phyloP scores from a whole-genome alignment of 2,113 vertebrate genomes.

The Hucho hucho region DNA sequence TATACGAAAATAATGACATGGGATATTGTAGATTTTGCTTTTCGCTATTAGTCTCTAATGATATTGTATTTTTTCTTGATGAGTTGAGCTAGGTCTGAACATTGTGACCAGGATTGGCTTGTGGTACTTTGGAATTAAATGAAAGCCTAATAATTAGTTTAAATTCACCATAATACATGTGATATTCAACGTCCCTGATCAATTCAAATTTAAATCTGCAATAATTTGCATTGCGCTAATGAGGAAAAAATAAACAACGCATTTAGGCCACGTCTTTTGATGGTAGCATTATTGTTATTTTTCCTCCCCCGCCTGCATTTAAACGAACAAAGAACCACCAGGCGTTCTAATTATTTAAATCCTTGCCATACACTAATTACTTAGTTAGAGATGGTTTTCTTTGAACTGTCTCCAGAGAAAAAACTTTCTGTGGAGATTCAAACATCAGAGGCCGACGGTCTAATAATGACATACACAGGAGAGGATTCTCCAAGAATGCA shows the following conservation, averaged over 20 bases:
- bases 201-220: background rate
- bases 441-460: constrained; percentile 37
- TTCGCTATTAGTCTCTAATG: constrained; percentile 6
- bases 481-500: background rate
- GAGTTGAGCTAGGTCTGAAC: background rate
- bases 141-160: background rate
- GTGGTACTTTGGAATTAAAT: background rate
- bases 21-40: constrained; percentile 33
- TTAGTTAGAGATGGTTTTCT: constrained; percentile 35
- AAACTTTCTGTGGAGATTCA: constrained; percentile 40
- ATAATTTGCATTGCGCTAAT: background rate
- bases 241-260: background rate
- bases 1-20: constrained; percentile 43
- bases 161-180: background rate
- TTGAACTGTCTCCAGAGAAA: constrained; percentile 45
- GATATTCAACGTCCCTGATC: background rate
- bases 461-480: background rate
- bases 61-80: background rate
- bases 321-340: constrained; percentile 23
- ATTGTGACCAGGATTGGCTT: background rate
- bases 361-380: constrained; percentile 20
- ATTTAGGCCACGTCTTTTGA: background rate
- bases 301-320: constrained; percentile 5
- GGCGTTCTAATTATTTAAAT: background rate
- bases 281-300: constrained; percentile 3